Conservation (phyloP, 2,113 vertebrate genomes). For the Apus apus region DNA sequence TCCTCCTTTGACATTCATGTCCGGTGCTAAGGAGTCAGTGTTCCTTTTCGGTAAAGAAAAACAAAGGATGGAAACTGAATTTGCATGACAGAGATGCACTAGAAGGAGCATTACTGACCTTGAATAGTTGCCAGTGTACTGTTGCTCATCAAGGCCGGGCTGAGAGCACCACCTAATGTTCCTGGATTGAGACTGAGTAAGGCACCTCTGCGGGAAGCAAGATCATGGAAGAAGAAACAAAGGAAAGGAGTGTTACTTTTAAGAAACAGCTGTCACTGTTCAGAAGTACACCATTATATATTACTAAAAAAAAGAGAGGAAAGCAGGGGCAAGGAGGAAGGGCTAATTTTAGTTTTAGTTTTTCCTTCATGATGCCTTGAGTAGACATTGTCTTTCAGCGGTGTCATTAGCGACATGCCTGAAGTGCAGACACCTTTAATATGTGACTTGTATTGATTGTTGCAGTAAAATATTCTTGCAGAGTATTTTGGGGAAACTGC, state of each 20-base stretch:
- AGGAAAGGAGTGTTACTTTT: background rate
- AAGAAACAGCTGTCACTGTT: background rate
- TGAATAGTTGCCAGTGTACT: slow-evolving; percentile 98
- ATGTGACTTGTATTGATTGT: background rate
- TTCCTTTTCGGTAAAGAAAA: background rate
- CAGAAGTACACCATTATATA: background rate
- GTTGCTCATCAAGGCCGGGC: slow-evolving; percentile 97
- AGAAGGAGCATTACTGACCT: slow-evolving; percentile 80
- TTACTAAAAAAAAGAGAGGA: too few species aligned
- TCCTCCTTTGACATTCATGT: background rate
- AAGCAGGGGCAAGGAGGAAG: rapidly evolving
- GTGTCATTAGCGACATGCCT: background rate
- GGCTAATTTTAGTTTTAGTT: background rate
- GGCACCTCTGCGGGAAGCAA: slow-evolving; percentile 85
- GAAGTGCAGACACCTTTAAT: background rate
- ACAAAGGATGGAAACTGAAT: background rate
- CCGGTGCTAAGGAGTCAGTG: background rate
- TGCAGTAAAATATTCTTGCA: background rate
- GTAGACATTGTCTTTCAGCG: background rate
- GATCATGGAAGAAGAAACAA: slow-evolving; percentile 16
- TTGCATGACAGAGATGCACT: background rate
- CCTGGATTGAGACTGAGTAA: slow-evolving; percentile 94
- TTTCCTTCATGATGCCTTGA: background rate
- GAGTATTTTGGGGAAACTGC: background rate
- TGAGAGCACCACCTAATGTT: slow-evolving; percentile 88